Evolutionary conservation across 2,797 vertebrate genomes (phyloP), one percentile per base, ranked within the genome.

Genomic region (Eidolon dupreanum): DNA sequence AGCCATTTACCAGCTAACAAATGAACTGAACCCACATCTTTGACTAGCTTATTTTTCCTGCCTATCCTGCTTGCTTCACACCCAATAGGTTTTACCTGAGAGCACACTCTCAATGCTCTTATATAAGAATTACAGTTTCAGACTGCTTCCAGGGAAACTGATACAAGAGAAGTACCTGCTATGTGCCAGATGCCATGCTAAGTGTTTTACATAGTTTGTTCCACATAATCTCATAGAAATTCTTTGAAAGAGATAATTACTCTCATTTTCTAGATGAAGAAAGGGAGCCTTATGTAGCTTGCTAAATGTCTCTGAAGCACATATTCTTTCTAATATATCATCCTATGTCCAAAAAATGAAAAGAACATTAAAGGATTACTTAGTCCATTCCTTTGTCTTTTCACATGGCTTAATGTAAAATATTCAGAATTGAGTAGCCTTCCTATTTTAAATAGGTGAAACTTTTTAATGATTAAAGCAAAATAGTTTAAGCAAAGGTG

Each of bases 401-500:
- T 89, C 43, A 24, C 41, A 57, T 93, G n/a, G 22, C 28, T 89
- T 81, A 93, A 61, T 61, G 31, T 73, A 82, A 91, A 95, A 86
- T 94, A 73, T 53, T 91, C 26, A 36, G 17, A 75, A 66, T 41
- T 66, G 53, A 51, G 74, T 88, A 51, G 75, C 10, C 12, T 86
- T 90, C 24, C n/a, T 49, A 11, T 74, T 68, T 94, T 88, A 93
- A 75, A 88, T 81, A 6, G 46, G 6, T 82, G 65, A 33, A 84
- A 55, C 7, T 70, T 65, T 59, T 94, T 82, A 81, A 89, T 81
- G 36, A 55, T 93, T 20, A 93, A 92, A 91, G 55, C 91, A 91
- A 73, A 71, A 73, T 55, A 77, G 1, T 71, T 88, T 95, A 65
- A 85, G 84, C 43, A 94, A 63, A 85, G 82, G 17, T 68, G 36